A percentile compares a stretch with the other conserved stretches of the same genome.
These are phyloP conservation scores for Chaetophractus vellerosus DNA, from an alignment of 2,797 vertebrate genomes.

Conservation along the genomic window DNA sequence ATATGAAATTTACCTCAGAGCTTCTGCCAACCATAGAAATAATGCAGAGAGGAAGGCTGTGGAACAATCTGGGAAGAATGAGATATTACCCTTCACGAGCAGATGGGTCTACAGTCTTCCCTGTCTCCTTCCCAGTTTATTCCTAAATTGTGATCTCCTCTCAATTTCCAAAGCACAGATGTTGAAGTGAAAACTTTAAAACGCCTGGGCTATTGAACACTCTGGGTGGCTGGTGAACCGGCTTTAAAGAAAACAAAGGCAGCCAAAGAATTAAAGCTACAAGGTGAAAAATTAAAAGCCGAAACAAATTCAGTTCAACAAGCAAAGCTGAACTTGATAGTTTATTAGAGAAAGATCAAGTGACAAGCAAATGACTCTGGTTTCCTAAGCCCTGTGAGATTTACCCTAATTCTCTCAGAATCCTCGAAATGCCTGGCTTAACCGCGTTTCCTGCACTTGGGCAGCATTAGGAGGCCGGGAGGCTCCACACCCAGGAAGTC, in stretches of 20 bases:
- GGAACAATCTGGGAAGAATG: not conserved
- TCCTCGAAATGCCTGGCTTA: not conserved
- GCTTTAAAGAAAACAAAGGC: not conserved
- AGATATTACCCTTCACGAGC: rapidly evolving
- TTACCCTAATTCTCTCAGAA: constrained; percentile 50
- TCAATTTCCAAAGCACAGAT: constrained; percentile 50
- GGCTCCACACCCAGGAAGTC: not conserved
- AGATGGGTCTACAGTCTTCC: not conserved
- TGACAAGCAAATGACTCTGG: constrained; percentile 59
- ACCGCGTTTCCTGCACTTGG: not conserved
- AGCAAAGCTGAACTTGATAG: constrained; percentile 47
- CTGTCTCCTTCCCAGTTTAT: not conserved
- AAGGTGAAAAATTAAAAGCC: constrained; percentile 59
- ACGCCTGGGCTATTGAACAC: not conserved
- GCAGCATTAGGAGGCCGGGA: not conserved
- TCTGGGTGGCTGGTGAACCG: not conserved
- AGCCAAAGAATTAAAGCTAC: not conserved
- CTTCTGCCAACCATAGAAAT: not conserved
- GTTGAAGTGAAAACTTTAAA: constrained; percentile 48
- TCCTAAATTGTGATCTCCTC: not conserved
- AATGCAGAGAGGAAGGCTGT: not conserved
- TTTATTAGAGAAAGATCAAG: constrained; percentile 61
- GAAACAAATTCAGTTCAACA: constrained; percentile 68
- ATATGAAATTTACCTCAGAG: not conserved
- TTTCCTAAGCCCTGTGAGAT: constrained; percentile 16